A percentile compares a stretch with the other conserved stretches of the same genome.
These are phyloP conservation scores for Diogma glabrata DNA, from an alignment of 2,888 invertebrate species.

Conservation along the genomic window DNA sequence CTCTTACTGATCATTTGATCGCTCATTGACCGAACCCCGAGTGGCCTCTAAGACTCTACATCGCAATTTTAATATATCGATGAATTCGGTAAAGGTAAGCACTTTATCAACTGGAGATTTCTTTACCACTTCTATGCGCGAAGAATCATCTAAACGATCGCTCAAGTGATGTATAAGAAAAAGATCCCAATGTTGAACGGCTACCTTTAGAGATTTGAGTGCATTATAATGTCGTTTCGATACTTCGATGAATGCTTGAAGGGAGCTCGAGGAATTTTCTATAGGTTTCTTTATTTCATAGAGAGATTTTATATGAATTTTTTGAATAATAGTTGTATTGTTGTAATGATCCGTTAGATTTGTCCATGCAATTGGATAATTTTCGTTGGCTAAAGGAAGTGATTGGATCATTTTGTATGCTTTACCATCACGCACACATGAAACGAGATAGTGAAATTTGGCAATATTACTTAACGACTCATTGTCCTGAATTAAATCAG, in stretches of 20 bases:
- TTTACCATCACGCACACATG: not conserved
- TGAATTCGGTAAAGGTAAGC: not conserved
- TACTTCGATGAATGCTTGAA: not conserved
- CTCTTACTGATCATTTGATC: not conserved
- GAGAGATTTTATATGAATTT: not conserved
- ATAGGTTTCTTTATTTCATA: not conserved
- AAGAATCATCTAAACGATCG: not conserved
- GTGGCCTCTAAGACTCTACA: not conserved
- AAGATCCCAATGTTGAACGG: too few relatives aligned
- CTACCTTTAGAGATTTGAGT: not conserved
- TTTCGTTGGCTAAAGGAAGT: not conserved
- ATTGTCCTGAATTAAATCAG: too few relatives aligned
- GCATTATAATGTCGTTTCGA: not conserved
- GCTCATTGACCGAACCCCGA: not conserved
- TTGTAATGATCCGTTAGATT: not conserved
- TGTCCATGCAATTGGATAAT: not conserved
- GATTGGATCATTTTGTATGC: not conserved
- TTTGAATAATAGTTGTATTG: not conserved
- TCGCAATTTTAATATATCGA: not conserved
- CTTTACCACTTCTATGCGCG: not conserved
- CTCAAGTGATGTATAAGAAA: not conserved
- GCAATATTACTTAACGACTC: too few relatives aligned
- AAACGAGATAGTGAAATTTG: not conserved
- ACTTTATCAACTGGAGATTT: not conserved
- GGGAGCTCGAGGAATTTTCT: not conserved